phyloP scores from a whole-genome alignment of 1,140 invertebrate genomes.

The Phymastichus coffea region DNA sequence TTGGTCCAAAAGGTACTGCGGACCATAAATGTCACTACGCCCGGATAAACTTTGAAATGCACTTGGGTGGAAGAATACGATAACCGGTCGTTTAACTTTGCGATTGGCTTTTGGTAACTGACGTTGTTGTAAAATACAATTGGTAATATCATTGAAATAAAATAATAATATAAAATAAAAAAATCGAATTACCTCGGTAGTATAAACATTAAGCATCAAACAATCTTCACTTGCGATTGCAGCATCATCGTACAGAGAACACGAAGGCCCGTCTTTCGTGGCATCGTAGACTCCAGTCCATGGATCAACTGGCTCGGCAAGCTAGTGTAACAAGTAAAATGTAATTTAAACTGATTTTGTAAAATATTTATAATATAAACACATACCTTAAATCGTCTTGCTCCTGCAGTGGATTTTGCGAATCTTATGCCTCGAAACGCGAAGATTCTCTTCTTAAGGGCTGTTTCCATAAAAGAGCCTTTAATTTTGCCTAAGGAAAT shows the following conservation, averaged over 20 bases:
- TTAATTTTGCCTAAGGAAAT: constrained; percentile 19
- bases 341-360: too few species aligned
- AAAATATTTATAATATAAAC: background rate
- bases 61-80: constrained; percentile 59
- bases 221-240: constrained; percentile 1
- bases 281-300: constrained; percentile 45
- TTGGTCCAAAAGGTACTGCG: constrained; percentile 64
- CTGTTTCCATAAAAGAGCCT: background rate
- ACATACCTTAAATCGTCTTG: constrained; percentile 24
- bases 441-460: background rate
- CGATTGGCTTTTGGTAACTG: background rate
- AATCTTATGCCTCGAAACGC: background rate
- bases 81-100: constrained; percentile 38
- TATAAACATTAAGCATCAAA: constrained; percentile 7
- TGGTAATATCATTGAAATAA: background rate
- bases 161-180: background rate
- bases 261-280: constrained; percentile 30
- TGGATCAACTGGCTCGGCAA: constrained; percentile 54
- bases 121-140: background rate
- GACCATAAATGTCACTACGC: constrained; percentile 57
- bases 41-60: constrained; percentile 57
- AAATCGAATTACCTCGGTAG: constrained; percentile 10
- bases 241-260: background rate
- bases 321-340: too few species aligned
- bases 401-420: constrained; percentile 3